Conservation (phyloP, 92 coral and sea anemone species). For the Heliopora coerulea region DNA sequence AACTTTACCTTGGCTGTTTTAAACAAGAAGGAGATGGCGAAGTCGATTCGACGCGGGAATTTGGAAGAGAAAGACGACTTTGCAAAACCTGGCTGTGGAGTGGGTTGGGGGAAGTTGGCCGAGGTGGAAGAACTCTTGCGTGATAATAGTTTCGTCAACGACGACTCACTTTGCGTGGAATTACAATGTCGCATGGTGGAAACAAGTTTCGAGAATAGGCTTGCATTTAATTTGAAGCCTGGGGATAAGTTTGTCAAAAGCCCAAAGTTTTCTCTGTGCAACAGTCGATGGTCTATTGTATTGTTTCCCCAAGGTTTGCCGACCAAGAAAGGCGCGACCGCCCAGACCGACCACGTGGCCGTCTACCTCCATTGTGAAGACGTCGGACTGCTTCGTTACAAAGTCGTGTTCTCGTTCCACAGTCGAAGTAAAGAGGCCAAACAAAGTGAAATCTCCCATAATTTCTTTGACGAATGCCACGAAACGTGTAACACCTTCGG, state of each 20-base stretch:
- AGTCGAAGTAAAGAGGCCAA: slow-evolving; percentile 59
- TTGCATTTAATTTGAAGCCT: slow-evolving; percentile 68
- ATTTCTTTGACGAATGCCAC: slow-evolving; percentile 63
- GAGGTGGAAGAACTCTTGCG: slow-evolving; percentile 62
- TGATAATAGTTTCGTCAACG: slow-evolving; percentile 71
- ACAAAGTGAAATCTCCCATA: slow-evolving; percentile 70
- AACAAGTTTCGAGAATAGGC: slow-evolving; percentile 77
- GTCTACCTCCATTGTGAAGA: slow-evolving; percentile 81
- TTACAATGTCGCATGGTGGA: slow-evolving; percentile 69
- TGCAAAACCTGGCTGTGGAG: slow-evolving; percentile 74
- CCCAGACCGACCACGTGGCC: slow-evolving; percentile 73
- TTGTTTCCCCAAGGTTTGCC: slow-evolving; percentile 87
- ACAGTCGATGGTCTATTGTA: slow-evolving; percentile 82
- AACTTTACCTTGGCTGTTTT: slow-evolving; percentile 55
- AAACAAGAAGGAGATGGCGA: slow-evolving; percentile 61
- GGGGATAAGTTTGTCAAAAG: slow-evolving; percentile 72
- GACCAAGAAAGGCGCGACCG: slow-evolving; percentile 53
- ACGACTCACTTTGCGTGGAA: slow-evolving; percentile 68
- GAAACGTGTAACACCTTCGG: slow-evolving; percentile 81
- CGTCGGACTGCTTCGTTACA: slow-evolving; percentile 73
- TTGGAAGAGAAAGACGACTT: slow-evolving; percentile 81
- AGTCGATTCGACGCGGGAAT: slow-evolving; percentile 71
- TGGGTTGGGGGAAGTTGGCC: slow-evolving; percentile 91
- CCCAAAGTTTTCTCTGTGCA: slow-evolving; percentile 80
- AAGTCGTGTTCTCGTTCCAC: slow-evolving; percentile 67